Percentiles rank a stretch among this genome's conserved stretches.
phyloP scores from a whole-genome alignment of 2,888 invertebrate species.

The Cephus spinipes region DNA sequence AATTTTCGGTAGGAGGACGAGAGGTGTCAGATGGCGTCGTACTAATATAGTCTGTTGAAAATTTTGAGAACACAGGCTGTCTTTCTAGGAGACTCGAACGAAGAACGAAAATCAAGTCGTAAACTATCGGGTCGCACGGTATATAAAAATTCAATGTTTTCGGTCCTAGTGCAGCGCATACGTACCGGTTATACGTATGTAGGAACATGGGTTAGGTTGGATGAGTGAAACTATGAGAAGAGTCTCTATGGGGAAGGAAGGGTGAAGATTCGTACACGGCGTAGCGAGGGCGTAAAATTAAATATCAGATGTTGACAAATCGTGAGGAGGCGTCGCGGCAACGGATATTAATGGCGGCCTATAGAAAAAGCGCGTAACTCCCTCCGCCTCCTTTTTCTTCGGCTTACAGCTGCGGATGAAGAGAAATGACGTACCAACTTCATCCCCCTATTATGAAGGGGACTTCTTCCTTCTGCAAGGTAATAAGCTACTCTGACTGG shows the following conservation, averaged over 20 bases:
- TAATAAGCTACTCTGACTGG: too few species aligned
- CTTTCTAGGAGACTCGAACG: too few species aligned
- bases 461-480: conserved; percentile 37
- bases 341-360: conserved; percentile 66
- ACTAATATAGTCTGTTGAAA: neutral
- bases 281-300: conserved; percentile 59
- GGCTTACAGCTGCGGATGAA: conserved; percentile 61
- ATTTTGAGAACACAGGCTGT: neutral
- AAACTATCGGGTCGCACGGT: neutral
- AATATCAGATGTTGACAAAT: conserved; percentile 67
- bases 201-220: too few species aligned
- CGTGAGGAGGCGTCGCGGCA: conserved; percentile 64
- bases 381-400: conserved; percentile 32
- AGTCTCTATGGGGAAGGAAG: too few species aligned
- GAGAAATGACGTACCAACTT: conserved; percentile 61
- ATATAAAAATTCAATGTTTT: too few species aligned
- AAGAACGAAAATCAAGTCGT: neutral
- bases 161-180: neutral
- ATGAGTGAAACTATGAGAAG: too few species aligned
- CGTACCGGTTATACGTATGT: too few species aligned
- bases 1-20: conserved; percentile 36
- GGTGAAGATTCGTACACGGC: neutral
- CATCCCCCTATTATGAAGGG: conserved; percentile 43
- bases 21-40: neutral
- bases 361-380: conserved; percentile 61